A percentile compares a stretch with the other conserved stretches of the same genome.
These are phyloP conservation scores for Thalassoma bifasciatum DNA, from an alignment of 2,113 vertebrate species.

Conservation along the genomic window DNA sequence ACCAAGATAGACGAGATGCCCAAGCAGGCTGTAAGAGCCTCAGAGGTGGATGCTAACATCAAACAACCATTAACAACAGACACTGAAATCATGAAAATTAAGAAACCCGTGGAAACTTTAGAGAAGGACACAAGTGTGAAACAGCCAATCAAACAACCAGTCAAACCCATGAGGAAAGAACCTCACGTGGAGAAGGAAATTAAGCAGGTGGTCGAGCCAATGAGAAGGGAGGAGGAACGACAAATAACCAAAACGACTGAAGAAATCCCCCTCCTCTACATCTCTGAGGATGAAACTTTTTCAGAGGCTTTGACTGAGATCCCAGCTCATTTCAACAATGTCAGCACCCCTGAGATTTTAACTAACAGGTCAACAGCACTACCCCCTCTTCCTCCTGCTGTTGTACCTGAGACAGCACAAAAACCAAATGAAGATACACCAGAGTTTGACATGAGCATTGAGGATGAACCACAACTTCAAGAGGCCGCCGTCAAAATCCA, in stretches of 20 bases:
- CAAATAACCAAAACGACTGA: constrained; percentile 41
- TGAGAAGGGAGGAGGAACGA: constrained; percentile 77
- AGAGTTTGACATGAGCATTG: constrained; percentile 57
- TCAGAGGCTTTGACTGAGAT: constrained; percentile 87
- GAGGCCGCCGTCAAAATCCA: constrained; percentile 93
- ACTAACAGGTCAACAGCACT: constrained; percentile 52
- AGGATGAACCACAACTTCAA: constrained; percentile 84
- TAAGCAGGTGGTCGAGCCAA: constrained; percentile 75
- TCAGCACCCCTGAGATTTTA: constrained; percentile 35
- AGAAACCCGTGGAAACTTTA: constrained; percentile 12
- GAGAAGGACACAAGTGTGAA: constrained; percentile 18
- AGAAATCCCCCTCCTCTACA: constrained; percentile 84
- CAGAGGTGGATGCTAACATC: constrained; percentile 1
- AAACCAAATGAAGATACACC: constrained; percentile 46
- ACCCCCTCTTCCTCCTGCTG: constrained; percentile 38
- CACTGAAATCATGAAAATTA: constrained; percentile 5
- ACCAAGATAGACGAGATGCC: constrained; percentile 14
- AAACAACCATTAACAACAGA: constrained; percentile 26
- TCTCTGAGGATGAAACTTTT: constrained; percentile 91
- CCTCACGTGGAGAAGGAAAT: constrained; percentile 32
- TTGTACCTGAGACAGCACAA: constrained; percentile 53
- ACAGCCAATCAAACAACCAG: constrained; percentile 48
- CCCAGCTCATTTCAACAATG: constrained; percentile 73
- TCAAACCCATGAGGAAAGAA: constrained; percentile 70
- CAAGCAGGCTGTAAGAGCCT: constrained; percentile 13